Base-by-base conservation (phyloP, 2,888 invertebrate genomes). In the Rotaria magnacalcarata region DNA sequence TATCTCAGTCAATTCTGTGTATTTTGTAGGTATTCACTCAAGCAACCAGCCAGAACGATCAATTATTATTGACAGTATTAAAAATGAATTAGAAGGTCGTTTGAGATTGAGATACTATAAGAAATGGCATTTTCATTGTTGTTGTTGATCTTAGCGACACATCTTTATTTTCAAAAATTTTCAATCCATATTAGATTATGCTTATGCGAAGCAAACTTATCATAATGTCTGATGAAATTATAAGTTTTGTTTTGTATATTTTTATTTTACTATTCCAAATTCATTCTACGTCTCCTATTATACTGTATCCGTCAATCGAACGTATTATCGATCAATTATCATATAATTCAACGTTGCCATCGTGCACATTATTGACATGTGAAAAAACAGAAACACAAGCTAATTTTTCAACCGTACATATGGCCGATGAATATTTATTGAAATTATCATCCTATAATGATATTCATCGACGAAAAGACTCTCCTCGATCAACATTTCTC, bases 301-400 rank as follows among this genome's bases (percentile, higher is more conserved):
- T 80, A 47, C 43, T n/a, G 6, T 80, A 47, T n/a, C 80, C 80
- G 47, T 14, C 80, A 80, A 47, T 47, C 24, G 80, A 80, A 80
- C 80, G 47, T 47, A 80, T 80, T 80, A 47, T 80, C 47, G 43
- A 47, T 80, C 80, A 80, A n/a, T 80, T 80, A 80, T 5, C 41
- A 80, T 47, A n/a, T 3, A 80, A 80, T 80, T 47, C 43, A 80
- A 80, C 80, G 19, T 11, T 80, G 47, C 80, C 80, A 80, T 4
- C 4, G 6, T 67, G 67, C 34, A 67, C 67, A 67, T 34, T 34
- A 67, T 27, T 27, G 34, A 24, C 80, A 80, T 80, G 80, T 80
- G 34, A 34, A 67, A 41, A 67, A 67, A 67, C 67, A 1, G 5
- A 14, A 47, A 80, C 80, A 80, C 47, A 47, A 47, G n/a, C 47